Evolutionary conservation across 2,888 invertebrate genomes (phyloP).

Genomic region (Onchidella celtica): DNA sequence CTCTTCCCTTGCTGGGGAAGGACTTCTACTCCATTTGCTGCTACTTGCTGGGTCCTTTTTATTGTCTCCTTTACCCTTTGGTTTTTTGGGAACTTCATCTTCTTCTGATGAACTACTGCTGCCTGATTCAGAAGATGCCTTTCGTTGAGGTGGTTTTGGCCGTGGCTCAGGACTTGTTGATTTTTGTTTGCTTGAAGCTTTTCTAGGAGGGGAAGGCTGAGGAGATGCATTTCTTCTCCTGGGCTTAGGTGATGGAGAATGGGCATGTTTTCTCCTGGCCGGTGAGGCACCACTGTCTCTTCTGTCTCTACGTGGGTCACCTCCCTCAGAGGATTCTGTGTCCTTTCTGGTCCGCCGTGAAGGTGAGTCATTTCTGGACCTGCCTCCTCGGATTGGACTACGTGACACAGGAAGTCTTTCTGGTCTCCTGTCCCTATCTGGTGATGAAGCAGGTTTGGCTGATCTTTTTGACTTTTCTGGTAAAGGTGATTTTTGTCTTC

Average conservation of each 20-base stretch:
- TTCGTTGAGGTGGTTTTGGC: constrained; percentile 22
- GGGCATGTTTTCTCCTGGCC: constrained; percentile 24
- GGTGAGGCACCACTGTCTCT: constrained; percentile 34
- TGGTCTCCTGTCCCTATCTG: constrained; percentile 31
- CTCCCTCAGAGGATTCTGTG: constrained; percentile 31
- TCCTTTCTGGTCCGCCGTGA: not conserved
- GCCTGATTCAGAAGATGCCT: constrained; percentile 31
- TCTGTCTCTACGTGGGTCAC: constrained; percentile 37
- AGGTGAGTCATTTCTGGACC: constrained; percentile 11
- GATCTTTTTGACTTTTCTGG: constrained; percentile 26
- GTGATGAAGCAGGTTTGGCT: constrained; percentile 34
- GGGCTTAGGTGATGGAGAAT: constrained; percentile 27
- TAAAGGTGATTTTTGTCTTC: constrained; percentile 42
- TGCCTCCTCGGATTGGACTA: not conserved
- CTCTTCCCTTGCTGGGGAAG: constrained; percentile 30
- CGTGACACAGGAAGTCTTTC: not conserved
- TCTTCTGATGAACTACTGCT: constrained; percentile 44
- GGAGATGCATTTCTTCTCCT: constrained; percentile 34
- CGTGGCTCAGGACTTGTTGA: constrained; percentile 11
- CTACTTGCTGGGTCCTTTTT: constrained; percentile 2
- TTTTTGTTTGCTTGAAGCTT: not conserved
- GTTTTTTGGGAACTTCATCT: constrained; percentile 35
- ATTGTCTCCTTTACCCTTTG: constrained; percentile 12
- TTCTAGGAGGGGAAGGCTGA: constrained; percentile 12
- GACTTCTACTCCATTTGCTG: constrained; percentile 34